Evolutionary conservation across 2,113 vertebrate genomes (phyloP).

Genomic region (Numenius arquata): DNA sequence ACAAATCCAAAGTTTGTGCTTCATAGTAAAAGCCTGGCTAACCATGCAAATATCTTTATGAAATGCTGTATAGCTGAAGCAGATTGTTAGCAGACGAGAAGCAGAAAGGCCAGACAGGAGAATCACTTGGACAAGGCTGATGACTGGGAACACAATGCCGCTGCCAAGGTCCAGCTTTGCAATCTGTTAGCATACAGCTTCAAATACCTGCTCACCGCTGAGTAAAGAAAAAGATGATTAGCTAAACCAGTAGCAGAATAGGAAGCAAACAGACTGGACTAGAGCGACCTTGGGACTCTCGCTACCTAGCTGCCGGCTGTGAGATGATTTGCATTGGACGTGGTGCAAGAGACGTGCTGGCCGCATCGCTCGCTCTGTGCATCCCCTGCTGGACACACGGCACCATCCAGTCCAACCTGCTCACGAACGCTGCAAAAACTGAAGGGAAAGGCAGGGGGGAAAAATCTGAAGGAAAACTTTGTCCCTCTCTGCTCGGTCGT

Average conservation of each 20-base stretch:
- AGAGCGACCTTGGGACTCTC: background rate
- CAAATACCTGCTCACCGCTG: slow-evolving; percentile 34
- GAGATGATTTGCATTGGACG: background rate
- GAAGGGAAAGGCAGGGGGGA: background rate
- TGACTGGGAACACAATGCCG: background rate
- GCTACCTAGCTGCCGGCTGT: background rate
- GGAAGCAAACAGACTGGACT: slow-evolving; percentile 22
- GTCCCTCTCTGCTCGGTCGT: background rate
- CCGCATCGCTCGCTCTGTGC: slow-evolving; percentile 30
- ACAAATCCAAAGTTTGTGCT: background rate
- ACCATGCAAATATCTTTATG: background rate
- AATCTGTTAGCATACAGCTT: slow-evolving; percentile 2
- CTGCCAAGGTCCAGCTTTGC: slow-evolving; percentile 10
- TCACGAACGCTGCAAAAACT: background rate
- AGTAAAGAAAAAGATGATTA: slow-evolving; percentile 29
- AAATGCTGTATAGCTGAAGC: background rate
- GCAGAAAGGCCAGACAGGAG: background rate
- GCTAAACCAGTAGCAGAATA: slow-evolving; percentile 46
- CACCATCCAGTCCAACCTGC: background rate
- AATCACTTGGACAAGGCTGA: background rate
- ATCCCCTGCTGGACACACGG: slow-evolving; percentile 50
- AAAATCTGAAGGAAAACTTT: background rate
- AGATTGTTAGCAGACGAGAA: background rate
- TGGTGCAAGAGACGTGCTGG: background rate
- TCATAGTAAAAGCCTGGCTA: background rate